Evolutionary conservation across 2,888 invertebrate genomes (phyloP).

Genomic region (Hirtodrosophila duncani): DNA sequence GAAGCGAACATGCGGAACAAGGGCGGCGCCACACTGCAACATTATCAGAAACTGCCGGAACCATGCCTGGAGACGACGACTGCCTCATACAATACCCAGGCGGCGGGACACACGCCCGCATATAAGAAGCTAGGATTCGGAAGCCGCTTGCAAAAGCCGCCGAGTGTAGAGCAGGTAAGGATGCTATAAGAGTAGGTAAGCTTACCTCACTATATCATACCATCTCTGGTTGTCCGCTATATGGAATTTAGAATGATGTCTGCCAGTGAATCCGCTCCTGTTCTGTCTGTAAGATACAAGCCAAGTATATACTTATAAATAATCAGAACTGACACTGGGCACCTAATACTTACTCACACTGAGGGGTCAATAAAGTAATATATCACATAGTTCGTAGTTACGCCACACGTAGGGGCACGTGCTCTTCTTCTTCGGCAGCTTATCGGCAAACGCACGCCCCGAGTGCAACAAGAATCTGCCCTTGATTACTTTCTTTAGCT

Average conservation of each 20-base stretch:
- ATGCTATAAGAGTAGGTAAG: neutral
- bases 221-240: no score
- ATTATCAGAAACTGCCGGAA: conserved; percentile 71
- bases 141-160: conserved; percentile 44
- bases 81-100: conserved; percentile 67
- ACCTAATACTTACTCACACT: no score
- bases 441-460: no score
- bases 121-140: conserved; percentile 62
- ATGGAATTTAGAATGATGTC: no score
- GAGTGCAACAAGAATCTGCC: conserved; percentile 1
- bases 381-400: no score
- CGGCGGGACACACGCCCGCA: conserved; percentile 51
- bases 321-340: no score
- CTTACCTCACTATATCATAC: no score
- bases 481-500: conserved; percentile 29
- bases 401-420: no score
- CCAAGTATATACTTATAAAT: no score
- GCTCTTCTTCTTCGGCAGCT: no score
- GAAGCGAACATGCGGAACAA: conserved; percentile 60
- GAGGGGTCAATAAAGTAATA: no score
- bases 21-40: conserved; percentile 59
- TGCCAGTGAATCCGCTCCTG: no score
- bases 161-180: conserved; percentile 44
- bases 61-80: conserved; percentile 56
- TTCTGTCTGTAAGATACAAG: conserved; percentile 8